Conservation (phyloP, 2,113 vertebrate genomes). For the Corythornis vintsioides region DNA sequence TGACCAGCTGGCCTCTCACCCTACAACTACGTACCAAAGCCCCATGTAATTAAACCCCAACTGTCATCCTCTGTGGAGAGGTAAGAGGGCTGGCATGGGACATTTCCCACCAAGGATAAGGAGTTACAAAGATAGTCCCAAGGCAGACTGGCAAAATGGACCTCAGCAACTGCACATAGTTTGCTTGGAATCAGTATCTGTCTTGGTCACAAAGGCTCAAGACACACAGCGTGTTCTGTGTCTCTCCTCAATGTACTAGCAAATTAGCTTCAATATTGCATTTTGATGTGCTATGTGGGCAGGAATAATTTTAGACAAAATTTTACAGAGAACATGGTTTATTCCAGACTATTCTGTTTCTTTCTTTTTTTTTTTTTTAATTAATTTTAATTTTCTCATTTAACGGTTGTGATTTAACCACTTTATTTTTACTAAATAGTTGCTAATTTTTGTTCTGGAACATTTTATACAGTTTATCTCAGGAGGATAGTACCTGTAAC, state of each 20-base stretch:
- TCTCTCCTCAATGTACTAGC: not conserved
- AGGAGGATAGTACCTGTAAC: not conserved
- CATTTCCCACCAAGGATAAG: not conserved
- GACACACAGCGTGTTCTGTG: not conserved
- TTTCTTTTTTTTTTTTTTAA: not conserved
- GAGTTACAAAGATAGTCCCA: not conserved
- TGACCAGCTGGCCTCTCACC: not conserved
- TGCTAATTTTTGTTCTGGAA: not conserved
- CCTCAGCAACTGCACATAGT: not conserved
- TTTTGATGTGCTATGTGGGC: constrained; percentile 35
- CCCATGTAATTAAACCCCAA: constrained; percentile 6
- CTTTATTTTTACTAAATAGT: not conserved
- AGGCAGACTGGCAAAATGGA: not conserved
- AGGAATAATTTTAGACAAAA: constrained; percentile 18
- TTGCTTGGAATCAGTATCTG: not conserved
- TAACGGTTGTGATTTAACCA: not conserved
- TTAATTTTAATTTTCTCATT: not conserved
- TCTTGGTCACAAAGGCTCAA: not conserved
- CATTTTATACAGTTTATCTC: not conserved
- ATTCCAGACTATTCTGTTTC: constrained; percentile 1
- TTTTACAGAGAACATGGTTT: constrained; percentile 17
- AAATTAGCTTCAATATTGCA: constrained; percentile 14
- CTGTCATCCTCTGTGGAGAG: not conserved
- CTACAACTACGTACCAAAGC: not conserved
- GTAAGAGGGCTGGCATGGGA: not conserved